Evolutionary conservation across 2,113 vertebrate species (phyloP).

Genomic region (Microtus richardsoni): DNA sequence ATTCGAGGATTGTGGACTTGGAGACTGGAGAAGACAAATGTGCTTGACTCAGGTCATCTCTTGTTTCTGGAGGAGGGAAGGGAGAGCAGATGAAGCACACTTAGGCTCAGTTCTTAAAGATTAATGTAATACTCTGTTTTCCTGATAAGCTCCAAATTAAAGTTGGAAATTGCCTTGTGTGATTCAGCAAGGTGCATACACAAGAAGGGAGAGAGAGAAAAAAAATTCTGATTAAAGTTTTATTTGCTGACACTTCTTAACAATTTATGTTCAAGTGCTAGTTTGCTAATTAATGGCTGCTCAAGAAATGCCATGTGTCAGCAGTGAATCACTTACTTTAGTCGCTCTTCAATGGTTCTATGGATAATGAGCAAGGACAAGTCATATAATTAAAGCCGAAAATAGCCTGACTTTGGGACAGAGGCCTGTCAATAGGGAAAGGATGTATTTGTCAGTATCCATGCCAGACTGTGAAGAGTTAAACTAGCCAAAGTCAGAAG

Average conservation of each 20-base stretch:
- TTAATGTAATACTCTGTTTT: conserved; percentile 73
- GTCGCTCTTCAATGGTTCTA: conserved; percentile 83
- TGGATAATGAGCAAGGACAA: conserved; percentile 88
- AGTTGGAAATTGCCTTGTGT: conserved; percentile 71
- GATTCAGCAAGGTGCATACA: not conserved
- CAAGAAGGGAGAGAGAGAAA: conserved; percentile 62
- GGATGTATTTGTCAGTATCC: conserved; percentile 39
- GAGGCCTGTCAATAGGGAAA: conserved; percentile 49
- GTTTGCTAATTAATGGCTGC: conserved; percentile 87
- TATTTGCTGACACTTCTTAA: conserved; percentile 84
- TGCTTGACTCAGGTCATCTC: conserved; percentile 53
- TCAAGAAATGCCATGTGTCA: conserved; percentile 87
- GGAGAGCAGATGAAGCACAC: not conserved
- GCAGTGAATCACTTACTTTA: conserved; percentile 88
- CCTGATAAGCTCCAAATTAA: conserved; percentile 70
- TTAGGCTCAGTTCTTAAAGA: conserved; percentile 64
- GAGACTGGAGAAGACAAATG: conserved; percentile 35
- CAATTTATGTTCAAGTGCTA: conserved; percentile 85
- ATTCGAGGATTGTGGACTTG: not conserved
- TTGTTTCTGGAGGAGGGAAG: conserved; percentile 55
- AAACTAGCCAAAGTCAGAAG: conserved; percentile 38
- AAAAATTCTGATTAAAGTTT: conserved; percentile 83
- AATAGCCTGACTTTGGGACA: conserved; percentile 80
- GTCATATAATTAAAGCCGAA: conserved; percentile 87
- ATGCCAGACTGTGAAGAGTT: conserved; percentile 40